phyloP scores from a whole-genome alignment of 2,797 vertebrate genomes.

The Ptychobarbus kaznakovi region DNA sequence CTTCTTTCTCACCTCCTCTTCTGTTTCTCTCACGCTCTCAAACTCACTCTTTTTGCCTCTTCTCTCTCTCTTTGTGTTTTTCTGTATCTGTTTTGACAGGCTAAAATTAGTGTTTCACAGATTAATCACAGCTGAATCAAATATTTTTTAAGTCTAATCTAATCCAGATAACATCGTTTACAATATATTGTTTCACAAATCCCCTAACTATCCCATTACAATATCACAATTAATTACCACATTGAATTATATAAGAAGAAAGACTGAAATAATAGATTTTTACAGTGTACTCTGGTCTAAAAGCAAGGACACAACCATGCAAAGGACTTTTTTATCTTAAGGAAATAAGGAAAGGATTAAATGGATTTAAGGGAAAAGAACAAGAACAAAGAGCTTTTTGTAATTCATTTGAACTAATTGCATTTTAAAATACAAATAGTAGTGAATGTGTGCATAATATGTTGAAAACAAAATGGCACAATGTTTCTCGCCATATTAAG shows the following conservation, averaged over 20 bases:
- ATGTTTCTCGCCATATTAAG: too few species aligned
- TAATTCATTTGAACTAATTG: background rate
- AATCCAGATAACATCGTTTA: background rate
- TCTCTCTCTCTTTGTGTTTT: background rate
- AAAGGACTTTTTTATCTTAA: background rate
- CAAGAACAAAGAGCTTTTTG: background rate
- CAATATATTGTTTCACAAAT: background rate
- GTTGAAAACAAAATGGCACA: background rate
- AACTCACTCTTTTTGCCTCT: background rate
- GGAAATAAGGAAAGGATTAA: background rate
- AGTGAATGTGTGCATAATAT: background rate
- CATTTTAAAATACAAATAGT: background rate
- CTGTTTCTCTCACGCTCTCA: constrained; percentile 25
- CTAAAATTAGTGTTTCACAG: background rate
- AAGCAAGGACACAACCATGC: background rate
- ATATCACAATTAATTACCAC: background rate
- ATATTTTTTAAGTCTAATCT: background rate
- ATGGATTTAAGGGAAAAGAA: background rate
- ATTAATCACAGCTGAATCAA: background rate
- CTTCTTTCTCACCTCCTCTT: constrained; percentile 5
- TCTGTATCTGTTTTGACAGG: background rate
- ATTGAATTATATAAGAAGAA: background rate
- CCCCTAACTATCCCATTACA: background rate
- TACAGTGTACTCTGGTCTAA: background rate
- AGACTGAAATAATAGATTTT: background rate